phyloP scores from a whole-genome alignment of 2,797 vertebrate species.

The Premnoplex brunnescens region DNA sequence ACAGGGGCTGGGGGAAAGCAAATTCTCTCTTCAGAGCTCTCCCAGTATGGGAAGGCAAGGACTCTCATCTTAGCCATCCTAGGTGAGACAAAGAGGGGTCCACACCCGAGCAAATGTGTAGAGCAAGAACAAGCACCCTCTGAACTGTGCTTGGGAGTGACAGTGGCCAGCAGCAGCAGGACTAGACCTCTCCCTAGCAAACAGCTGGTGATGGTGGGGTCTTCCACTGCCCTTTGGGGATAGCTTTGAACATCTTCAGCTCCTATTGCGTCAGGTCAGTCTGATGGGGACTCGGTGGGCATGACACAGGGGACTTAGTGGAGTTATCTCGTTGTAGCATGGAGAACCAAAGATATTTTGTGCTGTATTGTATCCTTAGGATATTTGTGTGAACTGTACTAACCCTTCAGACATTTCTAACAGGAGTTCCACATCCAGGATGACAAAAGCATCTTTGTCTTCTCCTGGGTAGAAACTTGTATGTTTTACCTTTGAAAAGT shows the following conservation, averaged over 20 bases:
- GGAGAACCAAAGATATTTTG: not conserved
- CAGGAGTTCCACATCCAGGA: not conserved
- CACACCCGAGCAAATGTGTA: not conserved
- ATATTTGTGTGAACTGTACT: not conserved
- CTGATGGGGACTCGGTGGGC: not conserved
- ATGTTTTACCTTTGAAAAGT: not conserved
- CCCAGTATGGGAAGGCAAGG: not conserved
- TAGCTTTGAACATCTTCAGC: not conserved
- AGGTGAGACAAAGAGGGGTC: not conserved
- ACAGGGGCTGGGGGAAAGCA: not conserved
- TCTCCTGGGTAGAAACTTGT: not conserved
- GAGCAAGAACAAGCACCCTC: accelerated
- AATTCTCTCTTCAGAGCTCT: not conserved
- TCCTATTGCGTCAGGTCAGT: not conserved
- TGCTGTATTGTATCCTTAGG: not conserved
- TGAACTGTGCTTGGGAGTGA: accelerated
- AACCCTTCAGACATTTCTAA: not conserved
- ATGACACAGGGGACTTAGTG: accelerated
- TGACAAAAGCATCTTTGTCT: not conserved
- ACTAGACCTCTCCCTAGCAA: not conserved
- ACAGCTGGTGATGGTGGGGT: not conserved
- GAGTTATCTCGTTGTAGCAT: not conserved
- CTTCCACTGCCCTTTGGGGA: not conserved
- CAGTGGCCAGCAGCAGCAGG: not conserved
- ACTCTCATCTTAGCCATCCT: not conserved